Evolutionary conservation across 1,140 invertebrate species (phyloP).

Genomic region (Drosophila repletoides): DNA sequence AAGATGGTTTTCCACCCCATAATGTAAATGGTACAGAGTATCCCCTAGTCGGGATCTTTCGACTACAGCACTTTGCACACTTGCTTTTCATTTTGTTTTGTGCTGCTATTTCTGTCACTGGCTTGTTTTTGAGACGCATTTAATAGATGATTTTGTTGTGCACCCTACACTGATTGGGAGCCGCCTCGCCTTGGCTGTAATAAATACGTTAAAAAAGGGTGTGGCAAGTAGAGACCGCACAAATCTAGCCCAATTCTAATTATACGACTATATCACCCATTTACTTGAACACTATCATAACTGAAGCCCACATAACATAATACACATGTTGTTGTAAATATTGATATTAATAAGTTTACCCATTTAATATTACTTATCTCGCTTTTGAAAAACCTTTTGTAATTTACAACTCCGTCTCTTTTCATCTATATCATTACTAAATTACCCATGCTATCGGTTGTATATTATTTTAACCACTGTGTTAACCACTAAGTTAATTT

Average conservation of each 20-base stretch:
- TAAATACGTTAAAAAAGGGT: conserved; percentile 10
- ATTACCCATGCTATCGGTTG: neutral
- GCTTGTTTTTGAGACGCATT: conserved; percentile 53
- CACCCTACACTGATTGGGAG: conserved; percentile 13
- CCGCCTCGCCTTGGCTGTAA: neutral
- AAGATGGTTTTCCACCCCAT: too few relatives aligned
- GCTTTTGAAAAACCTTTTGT: too few relatives aligned
- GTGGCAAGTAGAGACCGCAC: neutral
- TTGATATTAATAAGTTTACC: too few relatives aligned
- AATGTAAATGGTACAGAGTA: neutral
- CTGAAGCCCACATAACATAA: too few relatives aligned
- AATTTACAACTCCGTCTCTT: too few relatives aligned
- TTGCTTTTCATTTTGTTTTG: conserved; percentile 36
- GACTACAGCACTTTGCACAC: neutral
- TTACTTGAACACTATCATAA: too few relatives aligned
- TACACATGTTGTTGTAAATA: too few relatives aligned
- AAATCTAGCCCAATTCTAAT: too few relatives aligned
- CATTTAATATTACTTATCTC: too few relatives aligned
- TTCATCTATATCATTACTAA: too few relatives aligned
- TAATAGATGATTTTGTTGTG: conserved; percentile 33
- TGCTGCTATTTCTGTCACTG: conserved; percentile 7
- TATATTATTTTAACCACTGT: neutral
- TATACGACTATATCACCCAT: too few relatives aligned
- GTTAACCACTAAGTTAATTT: neutral
- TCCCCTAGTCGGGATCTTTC: neutral